Evolutionary conservation across 2,888 invertebrate species (phyloP), one percentile per base, ranked within the genome.

Genomic region (Drosophila neutralis): DNA sequence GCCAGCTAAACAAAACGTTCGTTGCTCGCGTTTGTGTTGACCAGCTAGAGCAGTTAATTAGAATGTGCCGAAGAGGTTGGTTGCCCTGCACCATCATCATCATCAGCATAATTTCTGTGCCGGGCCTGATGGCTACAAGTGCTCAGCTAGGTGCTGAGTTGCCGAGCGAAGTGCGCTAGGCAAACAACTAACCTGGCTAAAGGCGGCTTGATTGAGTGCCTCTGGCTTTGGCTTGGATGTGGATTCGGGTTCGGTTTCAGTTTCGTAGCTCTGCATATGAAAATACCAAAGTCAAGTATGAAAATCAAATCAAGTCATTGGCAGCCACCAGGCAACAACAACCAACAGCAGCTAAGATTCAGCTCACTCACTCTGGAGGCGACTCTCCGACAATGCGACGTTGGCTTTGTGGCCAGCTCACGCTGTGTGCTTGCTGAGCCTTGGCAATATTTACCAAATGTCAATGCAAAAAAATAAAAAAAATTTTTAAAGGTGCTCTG

Each of bases 31-130:
- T 89, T 89, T 89, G 85, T 82, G 84, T 87, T 85, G 80, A 78
- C 82, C 83, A 90, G 87, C 87, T 87, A 84, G 90, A 87, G 90
- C 89, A 90, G 90, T 87, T 90, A 88, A 88, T 87, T 90, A 89
- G 90, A 90, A 89, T 85, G 82, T 83, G 81, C 75, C 69, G 71
- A 73, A 49, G 82, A 60, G 56, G 61, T 60, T 27, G 36, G 6
- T 54, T 56, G 27, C 54, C 27, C 27, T 38, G 38, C 38, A 56
- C 38, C 79, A 74, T 59, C 74, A 53, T 36, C 42, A 56, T 40
- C 53, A 54, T 48, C 57, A 58, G 51, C 54, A 33, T 33, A 42
- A 29, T 45, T 49, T 18, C 40, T 40, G 53, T 36, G 60, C 40
- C 42, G 53, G 27, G 52, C 31, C 29, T 63, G 56, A 65, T 69